These are phyloP conservation scores for Alviniconcha strummeri DNA, from an alignment of 2,888 invertebrate species.

Conservation along the genomic window DNA sequence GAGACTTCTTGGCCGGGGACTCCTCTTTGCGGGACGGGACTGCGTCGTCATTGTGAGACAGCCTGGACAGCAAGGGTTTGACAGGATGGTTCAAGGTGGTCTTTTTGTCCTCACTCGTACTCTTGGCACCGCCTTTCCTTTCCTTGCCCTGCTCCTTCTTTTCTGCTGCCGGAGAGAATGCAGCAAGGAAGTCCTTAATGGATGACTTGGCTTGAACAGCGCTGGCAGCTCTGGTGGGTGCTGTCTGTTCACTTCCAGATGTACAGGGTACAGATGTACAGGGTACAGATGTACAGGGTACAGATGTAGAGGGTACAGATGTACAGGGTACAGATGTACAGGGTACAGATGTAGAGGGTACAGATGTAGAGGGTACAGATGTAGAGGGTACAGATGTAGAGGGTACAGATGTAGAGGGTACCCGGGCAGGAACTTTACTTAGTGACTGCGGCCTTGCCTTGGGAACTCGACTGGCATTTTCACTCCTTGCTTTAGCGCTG, in stretches of 20 bases:
- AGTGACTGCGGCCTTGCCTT: too few relatives aligned
- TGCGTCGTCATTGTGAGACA: neutral
- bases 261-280: too few relatives aligned
- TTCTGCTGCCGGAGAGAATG: conserved; percentile 2
- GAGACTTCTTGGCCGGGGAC: neutral
- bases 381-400: too few relatives aligned
- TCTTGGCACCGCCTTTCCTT: neutral
- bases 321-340: too few relatives aligned
- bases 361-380: too few relatives aligned
- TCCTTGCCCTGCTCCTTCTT: neutral
- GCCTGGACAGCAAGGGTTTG: neutral
- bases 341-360: too few relatives aligned
- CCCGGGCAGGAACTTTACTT: too few relatives aligned
- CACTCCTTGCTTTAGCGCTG: neutral
- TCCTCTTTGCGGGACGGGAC: neutral
- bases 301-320: too few relatives aligned
- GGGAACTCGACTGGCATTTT: too few relatives aligned
- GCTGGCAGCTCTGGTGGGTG: neutral
- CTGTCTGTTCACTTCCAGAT: neutral
- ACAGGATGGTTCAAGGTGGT: neutral
- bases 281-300: too few relatives aligned
- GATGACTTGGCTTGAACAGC: neutral
- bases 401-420: neutral
- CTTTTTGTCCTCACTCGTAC: neutral
- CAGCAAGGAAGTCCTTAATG: conserved; percentile 13